Percentiles rank a stretch among this genome's conserved stretches.
These are phyloP conservation scores for Mobula hypostoma DNA, from an alignment of 2,113 vertebrate species.

Conservation along the genomic window DNA sequence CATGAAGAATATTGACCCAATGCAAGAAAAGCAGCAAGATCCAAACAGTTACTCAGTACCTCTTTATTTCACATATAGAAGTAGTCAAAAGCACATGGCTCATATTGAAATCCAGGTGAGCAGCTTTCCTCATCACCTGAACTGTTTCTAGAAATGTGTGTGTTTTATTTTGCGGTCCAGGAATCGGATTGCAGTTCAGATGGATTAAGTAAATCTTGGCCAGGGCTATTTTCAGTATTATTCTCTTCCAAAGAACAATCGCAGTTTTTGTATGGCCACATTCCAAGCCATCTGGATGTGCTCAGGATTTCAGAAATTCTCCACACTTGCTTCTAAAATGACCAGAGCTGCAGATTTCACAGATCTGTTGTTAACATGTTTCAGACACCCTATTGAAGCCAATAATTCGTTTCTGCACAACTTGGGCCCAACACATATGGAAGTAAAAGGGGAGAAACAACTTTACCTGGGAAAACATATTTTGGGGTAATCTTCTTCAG, in stretches of 20 bases:
- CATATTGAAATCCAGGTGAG: neutral
- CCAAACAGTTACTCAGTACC: too few species aligned
- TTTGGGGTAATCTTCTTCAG: neutral
- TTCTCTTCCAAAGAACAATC: slow-evolving; percentile 30
- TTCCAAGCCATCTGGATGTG: slow-evolving; percentile 32
- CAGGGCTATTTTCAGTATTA: slow-evolving; percentile 28
- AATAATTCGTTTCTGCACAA: neutral
- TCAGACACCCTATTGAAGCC: slow-evolving; percentile 22
- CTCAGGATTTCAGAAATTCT: slow-evolving; percentile 11
- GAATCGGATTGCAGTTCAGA: slow-evolving; percentile 15
- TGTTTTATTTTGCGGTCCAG: slow-evolving; percentile 14
- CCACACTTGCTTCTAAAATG: slow-evolving; percentile 27
- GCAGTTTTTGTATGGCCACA: slow-evolving; percentile 7
- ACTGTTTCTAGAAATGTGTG: neutral
- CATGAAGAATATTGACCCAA: neutral
- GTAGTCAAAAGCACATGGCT: neutral
- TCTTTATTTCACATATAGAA: neutral
- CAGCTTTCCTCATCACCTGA: neutral
- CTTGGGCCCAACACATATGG: neutral
- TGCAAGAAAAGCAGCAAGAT: neutral
- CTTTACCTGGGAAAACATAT: neutral
- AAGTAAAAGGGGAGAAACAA: neutral
- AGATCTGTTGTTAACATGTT: slow-evolving; percentile 28
- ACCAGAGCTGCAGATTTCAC: slow-evolving; percentile 25
- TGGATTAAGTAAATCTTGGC: slow-evolving; percentile 33